Conservation (phyloP, 2,797 vertebrate genomes). For the Periophthalmus magnuspinnatus region DNA sequence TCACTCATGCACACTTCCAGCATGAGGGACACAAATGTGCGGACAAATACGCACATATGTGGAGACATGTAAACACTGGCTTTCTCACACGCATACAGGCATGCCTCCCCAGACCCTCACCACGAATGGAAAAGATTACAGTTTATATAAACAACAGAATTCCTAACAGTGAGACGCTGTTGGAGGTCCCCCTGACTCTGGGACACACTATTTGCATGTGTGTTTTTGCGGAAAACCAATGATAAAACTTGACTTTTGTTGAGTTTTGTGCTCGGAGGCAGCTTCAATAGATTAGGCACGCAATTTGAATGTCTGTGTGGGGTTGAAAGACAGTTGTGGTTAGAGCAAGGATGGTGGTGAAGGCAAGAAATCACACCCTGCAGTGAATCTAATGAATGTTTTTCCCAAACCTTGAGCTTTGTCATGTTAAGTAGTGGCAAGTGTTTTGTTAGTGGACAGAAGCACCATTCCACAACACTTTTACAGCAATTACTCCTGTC, state of each 20-base stretch:
- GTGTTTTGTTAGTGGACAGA: conserved; percentile 39
- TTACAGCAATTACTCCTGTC: conserved; percentile 52
- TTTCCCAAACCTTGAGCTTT: conserved; percentile 48
- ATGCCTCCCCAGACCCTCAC: conserved; percentile 72
- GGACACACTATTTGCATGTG: conserved; percentile 20
- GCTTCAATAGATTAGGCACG: conserved; percentile 19
- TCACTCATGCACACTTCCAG: conserved; percentile 17
- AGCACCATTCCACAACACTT: conserved; percentile 54
- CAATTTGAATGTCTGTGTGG: conserved; percentile 24
- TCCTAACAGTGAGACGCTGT: conserved; percentile 81
- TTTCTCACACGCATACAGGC: conserved; percentile 40
- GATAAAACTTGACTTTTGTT: conserved; percentile 11
- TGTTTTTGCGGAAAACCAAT: conserved; percentile 19
- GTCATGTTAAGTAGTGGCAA: conserved; percentile 45
- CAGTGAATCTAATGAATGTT: conserved; percentile 16
- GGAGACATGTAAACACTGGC: conserved; percentile 58
- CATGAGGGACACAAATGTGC: conserved; percentile 4
- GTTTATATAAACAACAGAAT: conserved; percentile 87
- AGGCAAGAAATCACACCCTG: conserved; percentile 40
- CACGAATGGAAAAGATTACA: conserved; percentile 87
- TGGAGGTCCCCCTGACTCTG: conserved; percentile 76
- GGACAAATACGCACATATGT: conserved; percentile 49
- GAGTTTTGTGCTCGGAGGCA: conserved; percentile 18
- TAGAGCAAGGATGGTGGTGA: conserved; percentile 28
- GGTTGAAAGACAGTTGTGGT: conserved; percentile 29